These are phyloP conservation scores for Philopotamus ludificatus DNA, from an alignment of 1,140 invertebrate species.

Conservation along the genomic window DNA sequence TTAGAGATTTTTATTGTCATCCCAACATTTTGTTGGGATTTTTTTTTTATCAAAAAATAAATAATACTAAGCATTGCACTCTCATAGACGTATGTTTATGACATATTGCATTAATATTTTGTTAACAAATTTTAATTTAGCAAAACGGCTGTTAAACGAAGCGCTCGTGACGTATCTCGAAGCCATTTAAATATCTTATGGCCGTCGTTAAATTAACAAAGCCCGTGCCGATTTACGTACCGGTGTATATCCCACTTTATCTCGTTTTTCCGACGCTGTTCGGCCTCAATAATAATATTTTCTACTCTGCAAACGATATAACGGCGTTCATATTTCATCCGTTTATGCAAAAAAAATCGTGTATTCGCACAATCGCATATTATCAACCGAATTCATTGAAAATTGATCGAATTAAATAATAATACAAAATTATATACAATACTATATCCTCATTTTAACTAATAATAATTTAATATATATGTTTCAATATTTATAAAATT, in stretches of 20 bases:
- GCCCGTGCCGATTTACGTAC: constrained; percentile 6
- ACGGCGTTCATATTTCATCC: constrained; percentile 4
- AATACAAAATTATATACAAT: too few relatives aligned
- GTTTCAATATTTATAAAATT: too few relatives aligned
- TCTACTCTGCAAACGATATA: neutral
- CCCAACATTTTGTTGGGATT: too few relatives aligned
- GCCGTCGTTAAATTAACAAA: constrained; percentile 18
- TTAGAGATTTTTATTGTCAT: too few relatives aligned
- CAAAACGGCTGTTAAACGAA: neutral
- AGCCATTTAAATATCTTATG: neutral
- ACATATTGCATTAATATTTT: neutral
- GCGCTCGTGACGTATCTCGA: neutral
- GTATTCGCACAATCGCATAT: neutral
- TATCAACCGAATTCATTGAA: too few relatives aligned
- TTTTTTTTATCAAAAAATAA: too few relatives aligned
- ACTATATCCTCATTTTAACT: too few relatives aligned
- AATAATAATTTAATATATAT: too few relatives aligned
- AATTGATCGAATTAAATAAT: too few relatives aligned
- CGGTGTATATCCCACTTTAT: neutral
- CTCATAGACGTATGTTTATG: neutral
- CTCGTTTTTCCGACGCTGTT: neutral
- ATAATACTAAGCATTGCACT: too few relatives aligned
- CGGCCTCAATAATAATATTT: neutral
- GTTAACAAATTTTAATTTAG: neutral
- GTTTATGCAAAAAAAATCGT: neutral